These are phyloP conservation scores for Lophius piscatorius DNA, from an alignment of 2,113 vertebrate species.

Conservation along the genomic window DNA sequence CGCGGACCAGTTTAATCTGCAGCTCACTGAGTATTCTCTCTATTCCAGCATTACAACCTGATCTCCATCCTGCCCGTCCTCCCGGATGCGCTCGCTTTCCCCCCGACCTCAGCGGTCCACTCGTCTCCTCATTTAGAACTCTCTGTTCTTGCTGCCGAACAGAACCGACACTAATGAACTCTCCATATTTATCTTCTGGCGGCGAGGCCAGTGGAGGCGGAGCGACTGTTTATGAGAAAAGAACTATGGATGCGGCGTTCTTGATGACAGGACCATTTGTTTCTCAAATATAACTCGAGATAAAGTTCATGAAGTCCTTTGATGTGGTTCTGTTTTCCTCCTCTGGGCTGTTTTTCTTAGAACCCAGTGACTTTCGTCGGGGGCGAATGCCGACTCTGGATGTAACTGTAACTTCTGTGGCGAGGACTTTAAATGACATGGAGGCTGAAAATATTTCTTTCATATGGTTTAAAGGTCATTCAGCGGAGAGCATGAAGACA, in stretches of 20 bases:
- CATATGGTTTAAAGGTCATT: too few species aligned
- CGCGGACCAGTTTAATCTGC: too few species aligned
- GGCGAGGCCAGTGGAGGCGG: slow-evolving; percentile 70
- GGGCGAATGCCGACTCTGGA: too few species aligned
- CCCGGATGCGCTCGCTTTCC: slow-evolving; percentile 44
- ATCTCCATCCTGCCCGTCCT: slow-evolving; percentile 11
- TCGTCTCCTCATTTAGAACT: slow-evolving; percentile 71
- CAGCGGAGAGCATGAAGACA: too few species aligned
- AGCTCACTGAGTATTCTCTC: slow-evolving; percentile 51
- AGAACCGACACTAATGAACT: slow-evolving; percentile 81
- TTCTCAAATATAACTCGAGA: slow-evolving; percentile 65
- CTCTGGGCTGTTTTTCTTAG: too few species aligned
- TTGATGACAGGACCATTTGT: slow-evolving; percentile 69
- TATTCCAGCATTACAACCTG: slow-evolving; percentile 38
- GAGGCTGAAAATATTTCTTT: too few species aligned
- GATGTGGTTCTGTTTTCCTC: too few species aligned
- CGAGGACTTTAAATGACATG: too few species aligned
- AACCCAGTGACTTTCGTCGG: too few species aligned
- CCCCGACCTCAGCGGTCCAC: slow-evolving; percentile 72
- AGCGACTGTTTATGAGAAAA: slow-evolving; percentile 73
- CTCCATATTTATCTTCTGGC: slow-evolving; percentile 77
- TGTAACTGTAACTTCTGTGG: too few species aligned
- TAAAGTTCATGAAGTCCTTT: slow-evolving; percentile 67
- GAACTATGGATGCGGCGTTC: slow-evolving; percentile 73
- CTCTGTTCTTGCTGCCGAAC: slow-evolving; percentile 70